A percentile compares a stretch with the other conserved stretches of the same genome.
Evolutionary conservation across 2,888 invertebrate genomes (phyloP).

Genomic region (Clusia tigrina): DNA sequence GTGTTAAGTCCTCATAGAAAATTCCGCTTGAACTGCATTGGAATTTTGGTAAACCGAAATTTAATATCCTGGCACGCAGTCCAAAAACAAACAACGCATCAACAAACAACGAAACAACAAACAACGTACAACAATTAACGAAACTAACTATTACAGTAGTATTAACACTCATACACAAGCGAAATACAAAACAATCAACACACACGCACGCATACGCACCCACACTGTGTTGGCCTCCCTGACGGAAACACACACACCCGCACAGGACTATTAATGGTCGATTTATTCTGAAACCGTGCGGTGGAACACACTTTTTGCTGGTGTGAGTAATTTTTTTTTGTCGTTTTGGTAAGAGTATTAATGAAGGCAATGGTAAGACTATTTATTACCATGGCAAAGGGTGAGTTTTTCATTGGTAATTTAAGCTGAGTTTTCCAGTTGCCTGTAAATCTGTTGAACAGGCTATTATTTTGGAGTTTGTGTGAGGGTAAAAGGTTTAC

Average conservation of each 20-base stretch:
- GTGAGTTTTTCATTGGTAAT: slow-evolving; percentile 10
- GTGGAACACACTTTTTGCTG: neutral
- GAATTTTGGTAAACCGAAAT: no score
- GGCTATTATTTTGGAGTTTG: no score
- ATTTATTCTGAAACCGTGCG: neutral
- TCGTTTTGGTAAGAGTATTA: neutral
- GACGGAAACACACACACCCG: neutral
- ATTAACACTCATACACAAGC: neutral
- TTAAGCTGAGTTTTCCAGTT: slow-evolving; percentile 13
- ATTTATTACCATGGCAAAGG: slow-evolving; percentile 11
- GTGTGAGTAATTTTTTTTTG: neutral
- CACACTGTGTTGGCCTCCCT: no score
- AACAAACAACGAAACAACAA: no score
- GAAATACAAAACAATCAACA: neutral
- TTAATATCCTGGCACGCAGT: no score
- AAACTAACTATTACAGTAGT: neutral
- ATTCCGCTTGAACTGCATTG: no score
- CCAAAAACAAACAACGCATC: no score
- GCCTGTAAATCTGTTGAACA: no score
- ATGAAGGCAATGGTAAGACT: no score
- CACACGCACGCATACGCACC: neutral
- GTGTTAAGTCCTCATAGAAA: no score
- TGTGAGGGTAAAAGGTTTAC: no score
- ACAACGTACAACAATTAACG: neutral
- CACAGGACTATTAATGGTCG: neutral